These are phyloP conservation scores for Crotalus viridis DNA, from an alignment of 2,113 vertebrate species.

Conservation along the genomic window DNA sequence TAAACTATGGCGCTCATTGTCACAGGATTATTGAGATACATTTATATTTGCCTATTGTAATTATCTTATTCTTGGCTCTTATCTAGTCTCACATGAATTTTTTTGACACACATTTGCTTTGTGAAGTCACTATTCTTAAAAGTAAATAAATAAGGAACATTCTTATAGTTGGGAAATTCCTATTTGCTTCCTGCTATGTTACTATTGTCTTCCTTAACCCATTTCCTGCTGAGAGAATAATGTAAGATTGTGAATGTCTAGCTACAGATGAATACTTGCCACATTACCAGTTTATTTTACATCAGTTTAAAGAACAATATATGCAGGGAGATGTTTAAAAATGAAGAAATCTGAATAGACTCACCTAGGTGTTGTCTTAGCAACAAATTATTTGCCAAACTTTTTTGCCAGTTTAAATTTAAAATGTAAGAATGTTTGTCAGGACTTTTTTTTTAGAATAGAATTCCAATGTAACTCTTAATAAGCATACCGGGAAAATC, in stretches of 20 bases:
- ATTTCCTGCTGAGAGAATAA: background rate
- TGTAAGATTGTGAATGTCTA: background rate
- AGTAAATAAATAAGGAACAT: background rate
- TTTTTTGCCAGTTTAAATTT: conserved; percentile 49
- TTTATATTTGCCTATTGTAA: background rate
- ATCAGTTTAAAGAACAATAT: background rate
- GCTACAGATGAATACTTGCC: background rate
- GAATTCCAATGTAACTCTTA: conserved; percentile 51
- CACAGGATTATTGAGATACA: background rate
- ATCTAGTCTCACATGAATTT: background rate
- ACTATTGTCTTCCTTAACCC: background rate
- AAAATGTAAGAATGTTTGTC: conserved; percentile 1
- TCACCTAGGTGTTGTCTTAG: background rate
- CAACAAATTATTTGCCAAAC: background rate
- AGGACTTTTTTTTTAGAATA: background rate
- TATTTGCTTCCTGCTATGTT: background rate
- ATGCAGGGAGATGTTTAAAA: background rate
- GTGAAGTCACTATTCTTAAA: background rate
- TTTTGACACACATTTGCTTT: background rate
- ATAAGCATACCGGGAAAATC: conserved; percentile 57
- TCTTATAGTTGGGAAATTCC: background rate
- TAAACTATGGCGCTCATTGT: background rate
- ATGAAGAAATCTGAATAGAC: background rate
- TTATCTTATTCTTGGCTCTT: background rate
- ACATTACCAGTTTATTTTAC: background rate